A percentile compares a stretch with the other conserved stretches of the same genome.
Evolutionary conservation across 2,888 invertebrate species (phyloP).

Genomic region (Cephalotes varians): DNA sequence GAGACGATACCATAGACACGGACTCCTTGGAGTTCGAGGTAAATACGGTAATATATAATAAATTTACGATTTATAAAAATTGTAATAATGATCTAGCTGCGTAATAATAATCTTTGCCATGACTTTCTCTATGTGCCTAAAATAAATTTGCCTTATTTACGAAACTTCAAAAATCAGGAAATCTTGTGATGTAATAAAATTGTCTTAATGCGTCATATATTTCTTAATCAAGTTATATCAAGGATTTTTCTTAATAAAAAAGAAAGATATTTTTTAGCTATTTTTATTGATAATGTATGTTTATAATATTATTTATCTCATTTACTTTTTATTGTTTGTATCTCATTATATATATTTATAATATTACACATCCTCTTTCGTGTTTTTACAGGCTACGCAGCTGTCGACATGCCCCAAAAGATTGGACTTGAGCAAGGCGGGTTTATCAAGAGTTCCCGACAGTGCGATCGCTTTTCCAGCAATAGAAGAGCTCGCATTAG

Average conservation of each 20-base stretch:
- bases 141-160: not conserved
- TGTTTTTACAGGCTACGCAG: conserved; percentile 76
- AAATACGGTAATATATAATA: conserved; percentile 55
- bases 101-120: not conserved
- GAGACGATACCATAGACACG: conserved; percentile 82
- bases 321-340: not conserved
- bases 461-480: conserved; percentile 82
- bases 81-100: not conserved
- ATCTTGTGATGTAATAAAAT: not conserved
- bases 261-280: not conserved
- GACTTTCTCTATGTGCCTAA: not conserved
- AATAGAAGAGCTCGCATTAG: conserved; percentile 83
- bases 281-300: not conserved
- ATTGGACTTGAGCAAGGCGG: conserved; percentile 84
- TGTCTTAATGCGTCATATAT: not conserved
- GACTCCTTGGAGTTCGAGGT: conserved; percentile 84
- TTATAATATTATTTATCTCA: not conserved
- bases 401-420: conserved; percentile 79
- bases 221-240: not conserved
- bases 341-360: not conserved
- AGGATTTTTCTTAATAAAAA: not conserved
- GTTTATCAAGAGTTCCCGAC: conserved; percentile 84
- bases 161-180: too few species aligned
- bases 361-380: conserved; percentile 7
- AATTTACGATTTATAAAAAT: conserved; percentile 3